Base-by-base conservation (phyloP, 2,113 vertebrate genomes). In the Phycodurus eques region DNA sequence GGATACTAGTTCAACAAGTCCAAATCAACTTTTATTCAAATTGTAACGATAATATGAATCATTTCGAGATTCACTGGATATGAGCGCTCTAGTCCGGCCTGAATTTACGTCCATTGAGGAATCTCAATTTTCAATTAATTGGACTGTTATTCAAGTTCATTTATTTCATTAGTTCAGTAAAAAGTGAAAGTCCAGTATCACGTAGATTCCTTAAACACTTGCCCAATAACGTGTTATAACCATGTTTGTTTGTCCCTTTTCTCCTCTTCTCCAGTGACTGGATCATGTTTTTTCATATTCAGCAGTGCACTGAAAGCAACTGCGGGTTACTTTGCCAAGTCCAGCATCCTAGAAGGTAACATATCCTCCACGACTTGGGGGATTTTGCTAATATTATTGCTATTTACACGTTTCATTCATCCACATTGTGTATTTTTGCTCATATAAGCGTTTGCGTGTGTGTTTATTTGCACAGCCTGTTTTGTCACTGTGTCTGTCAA, bases 221-320 rank as follows among this genome's bases (percentile, higher is more conserved):
- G 35, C 6, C 35, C 35, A 20, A 51, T 17, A 19, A 20, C 8
- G 51, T 47, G 33, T 47, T 47, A 44, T 12, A 1, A 46, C 14
- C 31, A 19, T 57, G 35, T 47, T 20, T 53, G 6, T 31, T 27
- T 22, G 0, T 70, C 8, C 7, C 53, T 61, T 22, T 64, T n/a
- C 27, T 39, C 8, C 10, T 73, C 77, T 86, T 2, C 93, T 93
- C 67, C 91, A 99, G 97, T 99, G 72, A 99, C 98, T 68, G 97
- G 97, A 85, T 97, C 98, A 68, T 98, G 96, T 89, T 99, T 99
- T 84, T 98, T 99, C 81, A 96, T 99, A 85, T 99, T 99, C 92
- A 99, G 96, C 63, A 97, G 97, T 71, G 96, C 96, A 71, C 92
- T 99, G 85, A 99, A 98, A 90, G 92, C 95, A 12, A 96, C 96